phyloP scores from a whole-genome alignment of 2,113 vertebrate species.

The Neomonachus schauinslandi region DNA sequence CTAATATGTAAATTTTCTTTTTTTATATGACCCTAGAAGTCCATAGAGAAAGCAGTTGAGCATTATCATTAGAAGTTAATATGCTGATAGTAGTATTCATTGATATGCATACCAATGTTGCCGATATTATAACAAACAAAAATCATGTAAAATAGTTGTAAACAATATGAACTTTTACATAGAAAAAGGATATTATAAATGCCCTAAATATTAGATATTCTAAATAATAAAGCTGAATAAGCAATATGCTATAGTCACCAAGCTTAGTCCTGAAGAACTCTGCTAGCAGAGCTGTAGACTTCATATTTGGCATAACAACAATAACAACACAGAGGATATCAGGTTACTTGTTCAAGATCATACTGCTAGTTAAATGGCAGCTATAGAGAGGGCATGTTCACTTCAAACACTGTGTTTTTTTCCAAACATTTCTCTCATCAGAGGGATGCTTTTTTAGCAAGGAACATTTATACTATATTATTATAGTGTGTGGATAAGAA shows the following conservation, averaged over 20 bases:
- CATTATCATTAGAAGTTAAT: background rate
- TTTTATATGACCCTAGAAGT: background rate
- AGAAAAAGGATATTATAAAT: background rate
- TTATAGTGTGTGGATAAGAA: background rate
- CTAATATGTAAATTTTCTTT: background rate
- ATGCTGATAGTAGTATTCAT: background rate
- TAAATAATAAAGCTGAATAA: background rate
- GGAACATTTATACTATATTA: background rate
- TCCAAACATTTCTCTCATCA: background rate
- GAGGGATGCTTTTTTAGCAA: background rate
- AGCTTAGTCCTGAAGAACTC: background rate
- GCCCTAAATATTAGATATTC: background rate
- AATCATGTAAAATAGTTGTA: background rate
- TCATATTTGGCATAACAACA: background rate
- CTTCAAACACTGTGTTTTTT: background rate
- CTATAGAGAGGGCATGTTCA: background rate
- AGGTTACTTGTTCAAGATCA: background rate
- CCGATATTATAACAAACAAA: background rate
- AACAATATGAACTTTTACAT: background rate
- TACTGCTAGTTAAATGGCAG: background rate
- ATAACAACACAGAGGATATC: background rate
- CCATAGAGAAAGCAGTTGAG: background rate
- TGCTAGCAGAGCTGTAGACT: background rate
- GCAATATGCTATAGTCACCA: background rate
- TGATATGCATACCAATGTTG: background rate